Evolutionary conservation across 2,888 invertebrate species (phyloP).

Genomic region (Stenodera caucasica): DNA sequence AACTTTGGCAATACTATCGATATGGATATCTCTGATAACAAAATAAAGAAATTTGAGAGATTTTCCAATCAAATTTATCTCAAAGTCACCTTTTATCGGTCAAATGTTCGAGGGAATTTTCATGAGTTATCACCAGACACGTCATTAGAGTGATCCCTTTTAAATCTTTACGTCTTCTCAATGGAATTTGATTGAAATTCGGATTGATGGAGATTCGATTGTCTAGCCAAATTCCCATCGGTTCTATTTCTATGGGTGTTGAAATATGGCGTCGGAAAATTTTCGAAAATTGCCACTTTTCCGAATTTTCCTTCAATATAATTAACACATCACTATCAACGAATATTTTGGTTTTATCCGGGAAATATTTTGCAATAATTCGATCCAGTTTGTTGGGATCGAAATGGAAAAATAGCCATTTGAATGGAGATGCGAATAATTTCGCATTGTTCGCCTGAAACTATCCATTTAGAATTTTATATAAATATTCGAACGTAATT

Average conservation of each 20-base stretch:
- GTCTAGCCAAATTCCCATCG: slow-evolving; percentile 40
- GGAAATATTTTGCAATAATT: slow-evolving; percentile 28
- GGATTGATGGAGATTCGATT: slow-evolving; percentile 23
- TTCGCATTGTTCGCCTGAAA: slow-evolving; percentile 55
- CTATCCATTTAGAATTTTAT: slow-evolving; percentile 7
- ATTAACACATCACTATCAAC: slow-evolving; percentile 60
- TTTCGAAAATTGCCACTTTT: slow-evolving; percentile 28
- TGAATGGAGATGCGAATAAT: slow-evolving; percentile 59
- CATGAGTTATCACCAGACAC: slow-evolving; percentile 64
- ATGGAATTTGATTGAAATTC: slow-evolving; percentile 31
- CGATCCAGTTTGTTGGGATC: slow-evolving; percentile 14
- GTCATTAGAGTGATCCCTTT: slow-evolving; percentile 57
- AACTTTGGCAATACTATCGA: slow-evolving; percentile 67
- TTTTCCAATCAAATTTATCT: too few species aligned
- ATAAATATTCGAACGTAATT: neutral
- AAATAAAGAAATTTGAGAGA: neutral
- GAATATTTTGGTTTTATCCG: slow-evolving; percentile 43
- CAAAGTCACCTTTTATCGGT: slow-evolving; percentile 60
- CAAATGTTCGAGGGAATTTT: slow-evolving; percentile 63
- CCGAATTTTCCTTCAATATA: slow-evolving; percentile 49
- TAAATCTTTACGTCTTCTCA: slow-evolving; percentile 58
- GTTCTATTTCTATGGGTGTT: slow-evolving; percentile 37
- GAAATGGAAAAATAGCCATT: slow-evolving; percentile 56
- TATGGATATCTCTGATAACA: slow-evolving; percentile 51
- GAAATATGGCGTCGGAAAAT: slow-evolving; percentile 39